These are phyloP conservation scores for Aplysia californica DNA, from an alignment of 1,140 invertebrate genomes.

Conservation along the genomic window DNA sequence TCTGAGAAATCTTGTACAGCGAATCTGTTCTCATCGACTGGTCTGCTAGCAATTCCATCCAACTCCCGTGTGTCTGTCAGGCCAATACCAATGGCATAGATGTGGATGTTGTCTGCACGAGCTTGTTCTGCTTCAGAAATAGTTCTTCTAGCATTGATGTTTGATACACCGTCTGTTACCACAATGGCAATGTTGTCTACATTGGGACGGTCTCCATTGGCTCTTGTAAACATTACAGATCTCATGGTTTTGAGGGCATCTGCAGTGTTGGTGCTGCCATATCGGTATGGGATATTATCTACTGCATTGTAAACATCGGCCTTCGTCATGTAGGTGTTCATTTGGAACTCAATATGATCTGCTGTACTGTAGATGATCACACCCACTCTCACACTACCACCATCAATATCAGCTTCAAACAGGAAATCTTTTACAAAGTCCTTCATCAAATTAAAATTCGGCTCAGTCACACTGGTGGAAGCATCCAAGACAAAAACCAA, in stretches of 20 bases:
- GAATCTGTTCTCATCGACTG: conserved; percentile 37
- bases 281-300: conserved; percentile 45
- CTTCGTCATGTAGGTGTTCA: conserved; percentile 40
- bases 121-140: conserved; percentile 48
- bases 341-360: conserved; percentile 46
- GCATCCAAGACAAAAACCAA: conserved; percentile 51
- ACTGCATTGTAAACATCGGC: conserved; percentile 42
- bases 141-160: conserved; percentile 52
- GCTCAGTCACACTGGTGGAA: conserved; percentile 48
- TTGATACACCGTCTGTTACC: conserved; percentile 55
- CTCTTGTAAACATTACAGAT: conserved; percentile 42
- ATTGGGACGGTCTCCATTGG: conserved; percentile 47
- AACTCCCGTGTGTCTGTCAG: conserved; percentile 43
- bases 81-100: conserved; percentile 54
- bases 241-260: conserved; percentile 49
- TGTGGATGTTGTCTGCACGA: conserved; percentile 39
- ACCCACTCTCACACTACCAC: conserved; percentile 46
- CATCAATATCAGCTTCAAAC: conserved; percentile 46
- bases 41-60: conserved; percentile 39
- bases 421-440: conserved; percentile 50
- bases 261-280: conserved; percentile 57
- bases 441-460: conserved; percentile 46
- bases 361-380: conserved; percentile 49
- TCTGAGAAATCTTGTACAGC: conserved; percentile 47
- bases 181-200: conserved; percentile 51